Evolutionary conservation across 2,113 vertebrate species (phyloP).

Genomic region (Dolichotis patagonum): DNA sequence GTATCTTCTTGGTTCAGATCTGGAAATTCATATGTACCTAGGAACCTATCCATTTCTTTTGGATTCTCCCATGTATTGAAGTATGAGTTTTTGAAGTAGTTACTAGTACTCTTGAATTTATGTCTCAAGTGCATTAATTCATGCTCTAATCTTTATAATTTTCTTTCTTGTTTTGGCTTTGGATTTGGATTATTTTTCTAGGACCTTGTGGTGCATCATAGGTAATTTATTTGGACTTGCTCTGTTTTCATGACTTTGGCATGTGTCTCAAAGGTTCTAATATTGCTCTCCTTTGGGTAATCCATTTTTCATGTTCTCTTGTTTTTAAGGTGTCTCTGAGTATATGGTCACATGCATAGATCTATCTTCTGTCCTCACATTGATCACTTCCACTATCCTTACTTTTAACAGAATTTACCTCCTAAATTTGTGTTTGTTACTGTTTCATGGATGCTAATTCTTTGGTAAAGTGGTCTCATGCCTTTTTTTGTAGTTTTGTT

Average conservation of each 20-base stretch:
- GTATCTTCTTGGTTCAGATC: neutral
- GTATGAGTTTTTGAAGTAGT: neutral
- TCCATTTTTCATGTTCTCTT: neutral
- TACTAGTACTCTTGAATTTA: neutral
- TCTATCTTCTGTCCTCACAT: neutral
- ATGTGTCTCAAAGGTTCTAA: neutral
- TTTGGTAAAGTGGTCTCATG: neutral
- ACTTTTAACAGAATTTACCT: neutral
- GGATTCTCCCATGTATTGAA: neutral
- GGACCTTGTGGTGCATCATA: neutral
- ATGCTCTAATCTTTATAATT: neutral
- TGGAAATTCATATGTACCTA: neutral
- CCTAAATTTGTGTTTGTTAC: too few species aligned
- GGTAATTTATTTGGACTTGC: neutral
- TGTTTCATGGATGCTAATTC: neutral
- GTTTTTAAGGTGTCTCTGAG: neutral
- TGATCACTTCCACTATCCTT: neutral
- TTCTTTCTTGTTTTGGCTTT: neutral
- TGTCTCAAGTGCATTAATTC: neutral
- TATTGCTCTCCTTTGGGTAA: neutral
- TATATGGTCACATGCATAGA: too few species aligned
- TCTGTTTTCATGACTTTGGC: neutral
- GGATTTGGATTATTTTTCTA: neutral
- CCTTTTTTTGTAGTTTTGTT: neutral
- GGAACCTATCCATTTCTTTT: neutral